These are phyloP conservation scores for Clarias magur DNA, from an alignment of 2,113 vertebrate species.

Conservation along the genomic window DNA sequence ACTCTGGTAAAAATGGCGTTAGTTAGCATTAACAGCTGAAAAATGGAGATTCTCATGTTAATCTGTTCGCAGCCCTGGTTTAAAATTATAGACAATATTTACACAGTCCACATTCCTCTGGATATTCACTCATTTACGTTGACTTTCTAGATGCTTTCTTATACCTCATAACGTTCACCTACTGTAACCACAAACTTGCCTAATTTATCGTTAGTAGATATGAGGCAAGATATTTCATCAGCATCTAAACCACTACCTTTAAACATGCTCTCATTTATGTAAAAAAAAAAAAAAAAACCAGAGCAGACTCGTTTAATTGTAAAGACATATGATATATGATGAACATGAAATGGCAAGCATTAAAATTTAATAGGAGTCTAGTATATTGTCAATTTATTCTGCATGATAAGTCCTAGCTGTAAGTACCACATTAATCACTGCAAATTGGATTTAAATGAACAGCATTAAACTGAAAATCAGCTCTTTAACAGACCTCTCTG, in stretches of 20 bases:
- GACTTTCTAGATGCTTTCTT: not conserved
- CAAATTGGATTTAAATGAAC: not conserved
- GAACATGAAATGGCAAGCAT: not conserved
- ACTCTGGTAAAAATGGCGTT: no score
- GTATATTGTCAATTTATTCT: not conserved
- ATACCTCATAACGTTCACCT: no score
- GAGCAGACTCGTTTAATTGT: not conserved
- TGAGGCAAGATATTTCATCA: not conserved
- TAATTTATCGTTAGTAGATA: not conserved
- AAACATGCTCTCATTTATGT: not conserved
- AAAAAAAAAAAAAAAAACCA: not conserved
- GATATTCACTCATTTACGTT: no score
- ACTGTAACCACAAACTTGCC: no score
- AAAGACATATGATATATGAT: not conserved
- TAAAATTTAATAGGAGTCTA: not conserved
- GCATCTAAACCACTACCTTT: not conserved
- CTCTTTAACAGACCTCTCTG: not conserved
- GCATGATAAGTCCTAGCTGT: not conserved
- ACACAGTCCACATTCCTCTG: no score
- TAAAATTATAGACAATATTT: no score
- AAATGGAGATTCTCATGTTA: no score
- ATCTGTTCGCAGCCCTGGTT: no score
- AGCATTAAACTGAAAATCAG: not conserved
- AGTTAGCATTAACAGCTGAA: no score
- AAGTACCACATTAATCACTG: not conserved